A percentile compares a stretch with the other conserved stretches of the same genome.
Conservation (phyloP, 2,888 invertebrate genomes). For the Leptura quadrifasciata region DNA sequence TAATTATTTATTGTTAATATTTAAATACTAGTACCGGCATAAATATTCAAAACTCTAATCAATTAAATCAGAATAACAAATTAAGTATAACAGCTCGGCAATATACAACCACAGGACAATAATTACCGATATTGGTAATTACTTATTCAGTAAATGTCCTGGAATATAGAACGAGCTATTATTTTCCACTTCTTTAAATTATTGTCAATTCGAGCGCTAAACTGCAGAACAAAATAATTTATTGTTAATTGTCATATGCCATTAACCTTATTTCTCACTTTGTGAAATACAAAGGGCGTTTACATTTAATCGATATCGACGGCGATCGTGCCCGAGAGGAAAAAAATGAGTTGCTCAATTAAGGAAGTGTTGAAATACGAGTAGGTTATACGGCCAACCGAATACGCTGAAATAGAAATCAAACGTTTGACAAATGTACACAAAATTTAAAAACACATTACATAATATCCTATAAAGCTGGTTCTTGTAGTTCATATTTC, state of each 20-base stretch:
- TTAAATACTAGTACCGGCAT: slow-evolving; percentile 6
- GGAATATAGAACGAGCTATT: slow-evolving; percentile 1
- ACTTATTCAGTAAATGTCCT: neutral
- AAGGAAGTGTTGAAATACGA: slow-evolving; percentile 27
- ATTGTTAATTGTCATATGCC: slow-evolving; percentile 20
- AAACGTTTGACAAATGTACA: slow-evolving; percentile 1
- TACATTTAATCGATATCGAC: slow-evolving; percentile 18
- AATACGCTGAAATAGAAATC: neutral
- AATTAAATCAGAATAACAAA: slow-evolving; percentile 20
- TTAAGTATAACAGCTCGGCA: neutral
- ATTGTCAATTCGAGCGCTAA: slow-evolving; percentile 17
- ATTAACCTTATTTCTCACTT: slow-evolving; percentile 28
- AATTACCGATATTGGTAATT: slow-evolving; percentile 10
- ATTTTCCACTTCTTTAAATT: slow-evolving; percentile 13
- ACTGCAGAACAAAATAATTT: slow-evolving; percentile 14
- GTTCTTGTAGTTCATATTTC: neutral
- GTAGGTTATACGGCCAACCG: slow-evolving; percentile 11
- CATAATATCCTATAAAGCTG: neutral
- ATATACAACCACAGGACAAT: slow-evolving; percentile 11
- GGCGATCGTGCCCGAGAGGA: neutral
- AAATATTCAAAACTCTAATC: slow-evolving; percentile 14
- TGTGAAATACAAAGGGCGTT: slow-evolving; percentile 23
- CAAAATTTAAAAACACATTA: neutral
- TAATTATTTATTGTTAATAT: slow-evolving; percentile 1
- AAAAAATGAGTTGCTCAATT: slow-evolving; percentile 20